These are phyloP conservation scores for Alosa sapidissima DNA, from an alignment of 2,797 vertebrate genomes.

Conservation along the genomic window DNA sequence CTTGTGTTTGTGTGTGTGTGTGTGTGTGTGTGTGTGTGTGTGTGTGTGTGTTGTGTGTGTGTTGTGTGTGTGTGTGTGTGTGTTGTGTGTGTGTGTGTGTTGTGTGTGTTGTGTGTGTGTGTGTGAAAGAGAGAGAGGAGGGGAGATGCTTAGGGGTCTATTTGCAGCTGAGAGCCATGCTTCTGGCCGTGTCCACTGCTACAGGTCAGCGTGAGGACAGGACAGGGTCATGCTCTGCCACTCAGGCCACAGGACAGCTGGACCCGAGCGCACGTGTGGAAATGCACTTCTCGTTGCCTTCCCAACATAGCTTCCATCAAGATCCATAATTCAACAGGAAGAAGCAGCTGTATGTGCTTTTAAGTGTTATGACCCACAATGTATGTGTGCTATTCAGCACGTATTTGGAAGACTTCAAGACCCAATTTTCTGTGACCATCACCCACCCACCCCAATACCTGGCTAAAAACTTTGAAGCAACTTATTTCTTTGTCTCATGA, in stretches of 20 bases:
- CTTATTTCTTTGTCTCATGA: background rate
- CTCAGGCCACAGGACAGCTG: constrained; percentile 28
- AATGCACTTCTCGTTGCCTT: background rate
- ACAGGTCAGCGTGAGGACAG: constrained; percentile 31
- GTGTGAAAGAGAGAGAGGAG: background rate
- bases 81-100: constrained; percentile 9
- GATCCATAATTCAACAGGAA: constrained; percentile 8
- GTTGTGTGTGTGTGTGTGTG: background rate
- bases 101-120: background rate
- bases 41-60: background rate
- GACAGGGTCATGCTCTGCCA: constrained; percentile 18
- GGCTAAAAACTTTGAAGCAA: background rate
- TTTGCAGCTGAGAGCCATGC: constrained; percentile 33
- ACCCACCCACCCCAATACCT: background rate
- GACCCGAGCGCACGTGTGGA: constrained; percentile 10
- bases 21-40: background rate
- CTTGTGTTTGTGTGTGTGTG: constrained; percentile 31
- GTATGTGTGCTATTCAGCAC: background rate
- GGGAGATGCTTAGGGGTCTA: constrained; percentile 1
- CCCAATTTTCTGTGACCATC: background rate
- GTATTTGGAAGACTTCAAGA: background rate
- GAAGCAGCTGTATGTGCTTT: background rate
- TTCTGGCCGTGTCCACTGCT: background rate
- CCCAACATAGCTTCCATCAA: background rate
- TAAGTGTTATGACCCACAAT: background rate